Base-by-base conservation (phyloP, 2,797 vertebrate genomes). In the Epinephelus coioides region DNA sequence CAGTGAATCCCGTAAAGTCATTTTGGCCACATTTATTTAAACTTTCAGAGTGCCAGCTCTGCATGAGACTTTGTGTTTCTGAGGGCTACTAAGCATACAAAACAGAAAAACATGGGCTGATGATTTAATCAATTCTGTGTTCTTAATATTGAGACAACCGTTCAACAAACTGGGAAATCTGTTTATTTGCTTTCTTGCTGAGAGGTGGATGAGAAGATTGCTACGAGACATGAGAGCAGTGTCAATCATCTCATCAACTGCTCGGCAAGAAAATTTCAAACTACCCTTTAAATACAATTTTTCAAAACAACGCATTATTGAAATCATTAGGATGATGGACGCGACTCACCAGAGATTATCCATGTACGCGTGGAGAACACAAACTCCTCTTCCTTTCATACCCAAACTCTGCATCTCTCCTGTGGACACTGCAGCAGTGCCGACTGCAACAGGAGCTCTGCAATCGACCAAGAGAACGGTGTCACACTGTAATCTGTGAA, bases 311-410 rank as follows among this genome's bases (percentile, higher is more conserved):
- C 21, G 2, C 0, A 44, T 12, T 18, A 46, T 3, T 56, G 12
- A 30, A 66, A 63, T 69, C 11, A 19, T 2, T 0, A 59, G 3
- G 19, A 38, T 25, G 19, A 23, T 43, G 21, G n/a, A 61, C 43
- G 23, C 14, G 65, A 92, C 97, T 88, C 81, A 98, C 98, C 98
- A 99, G 76, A 99, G 94, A 73, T 96, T 94, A 92, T 99, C 98
- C 95, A 95, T 95, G 88, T 98, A 97, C 0, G 98, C 95, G 79
- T 99, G 98, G 68, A 99, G 90, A 79, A 99, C 89, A 67, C 91
- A 95, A 84, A 99, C 95, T 73, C 98, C 98, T 93, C 95, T 97
- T n/a, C 98, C 98, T 68, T 98, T 99, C 97, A 99, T 97, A 18
- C 96, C 96, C 60, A 93, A 89, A 25, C 91, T 93, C 73, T 90